phyloP scores from a whole-genome alignment of 2,113 vertebrate species.

The Clarias magur region DNA sequence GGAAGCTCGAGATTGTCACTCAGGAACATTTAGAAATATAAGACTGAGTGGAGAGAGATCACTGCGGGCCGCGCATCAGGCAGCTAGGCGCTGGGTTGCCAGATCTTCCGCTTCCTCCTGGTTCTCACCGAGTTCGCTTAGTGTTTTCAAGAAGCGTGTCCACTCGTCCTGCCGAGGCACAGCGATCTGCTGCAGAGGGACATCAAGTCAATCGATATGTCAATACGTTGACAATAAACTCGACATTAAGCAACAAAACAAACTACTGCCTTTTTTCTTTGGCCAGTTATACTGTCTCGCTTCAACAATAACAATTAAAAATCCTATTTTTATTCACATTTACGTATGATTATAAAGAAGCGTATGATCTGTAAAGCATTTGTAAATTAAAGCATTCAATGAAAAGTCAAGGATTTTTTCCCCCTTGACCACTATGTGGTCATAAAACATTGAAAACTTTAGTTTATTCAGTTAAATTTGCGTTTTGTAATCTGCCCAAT shows the following conservation, averaged over 20 bases:
- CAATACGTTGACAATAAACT: background rate
- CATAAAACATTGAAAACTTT: no score
- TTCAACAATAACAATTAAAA: no score
- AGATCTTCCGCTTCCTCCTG: constrained; percentile 94
- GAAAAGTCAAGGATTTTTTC: no score
- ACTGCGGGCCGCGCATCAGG: constrained; percentile 46
- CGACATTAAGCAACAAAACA: background rate
- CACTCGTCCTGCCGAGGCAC: constrained; percentile 94
- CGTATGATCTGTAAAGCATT: no score
- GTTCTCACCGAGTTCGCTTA: constrained; percentile 94
- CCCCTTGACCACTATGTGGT: no score
- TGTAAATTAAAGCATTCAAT: no score
- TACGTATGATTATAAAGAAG: no score
- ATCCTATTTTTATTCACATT: no score
- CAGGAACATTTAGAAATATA: background rate
- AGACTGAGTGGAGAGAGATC: background rate
- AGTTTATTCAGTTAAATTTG: no score
- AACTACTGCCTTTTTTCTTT: background rate
- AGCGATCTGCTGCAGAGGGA: constrained; percentile 85
- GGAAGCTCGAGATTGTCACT: constrained; percentile 33
- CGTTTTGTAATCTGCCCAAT: no score
- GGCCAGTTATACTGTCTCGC: no score
- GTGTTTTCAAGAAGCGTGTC: constrained; percentile 90
- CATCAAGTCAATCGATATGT: background rate
- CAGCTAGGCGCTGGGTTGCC: constrained; percentile 79